Evolutionary conservation across 2,113 vertebrate genomes (phyloP).

Genomic region (Noturus placidus): DNA sequence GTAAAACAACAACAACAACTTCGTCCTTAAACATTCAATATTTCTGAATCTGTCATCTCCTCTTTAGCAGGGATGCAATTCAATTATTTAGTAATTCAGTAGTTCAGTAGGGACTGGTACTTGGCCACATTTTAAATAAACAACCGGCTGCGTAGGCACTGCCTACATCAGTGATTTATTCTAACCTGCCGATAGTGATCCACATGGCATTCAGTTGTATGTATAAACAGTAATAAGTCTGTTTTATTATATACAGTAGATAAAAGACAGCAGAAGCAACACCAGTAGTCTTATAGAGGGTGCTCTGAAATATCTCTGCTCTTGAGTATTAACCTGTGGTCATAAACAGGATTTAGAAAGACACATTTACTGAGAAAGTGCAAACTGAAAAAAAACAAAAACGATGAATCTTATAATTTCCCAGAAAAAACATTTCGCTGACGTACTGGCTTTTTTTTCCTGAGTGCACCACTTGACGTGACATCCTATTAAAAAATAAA

Average conservation of each 20-base stretch:
- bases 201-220: constrained; percentile 7
- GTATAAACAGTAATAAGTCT: not conserved
- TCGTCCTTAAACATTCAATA: not conserved
- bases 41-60: constrained; percentile 22
- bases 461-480: not conserved
- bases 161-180: constrained; percentile 55
- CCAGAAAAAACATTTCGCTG: not conserved
- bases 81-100: not conserved
- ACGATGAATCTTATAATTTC: not conserved
- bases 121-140: constrained; percentile 9
- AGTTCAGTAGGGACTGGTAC: constrained; percentile 18
- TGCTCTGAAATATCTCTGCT: not conserved
- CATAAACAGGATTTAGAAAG: not conserved
- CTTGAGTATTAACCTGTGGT: not conserved
- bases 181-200: constrained; percentile 56
- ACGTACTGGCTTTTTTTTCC: not conserved
- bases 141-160: constrained; percentile 19
- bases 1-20: not conserved
- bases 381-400: not conserved
- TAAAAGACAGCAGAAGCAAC: too few species aligned
- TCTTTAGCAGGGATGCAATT: constrained; percentile 23
- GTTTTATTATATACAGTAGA: not conserved
- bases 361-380: not conserved
- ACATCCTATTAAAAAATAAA: too few species aligned
- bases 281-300: not conserved